Base-by-base conservation (phyloP, 2,888 invertebrate genomes). In the Lysandra bellargus region DNA sequence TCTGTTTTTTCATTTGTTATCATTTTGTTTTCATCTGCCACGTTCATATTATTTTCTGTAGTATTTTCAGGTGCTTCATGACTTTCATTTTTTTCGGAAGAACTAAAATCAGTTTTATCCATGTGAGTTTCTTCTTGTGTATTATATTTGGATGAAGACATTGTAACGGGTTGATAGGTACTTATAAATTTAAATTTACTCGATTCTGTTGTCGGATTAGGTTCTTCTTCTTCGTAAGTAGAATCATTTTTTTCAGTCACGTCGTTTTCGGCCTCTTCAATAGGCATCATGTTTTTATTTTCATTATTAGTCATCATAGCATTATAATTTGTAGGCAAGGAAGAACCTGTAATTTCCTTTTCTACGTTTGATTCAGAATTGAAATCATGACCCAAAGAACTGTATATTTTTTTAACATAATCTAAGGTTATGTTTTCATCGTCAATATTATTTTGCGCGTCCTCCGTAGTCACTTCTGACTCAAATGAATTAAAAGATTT, bases 401-500 rank as follows among this genome's bases (percentile, higher is more conserved):
- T 53, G 17, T 76, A 76, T 57, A 76, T 83, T 80, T 85, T 84
- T 75, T 82, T 83, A 64, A 85, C 81, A 69, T 81, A 82, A 60
- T 86, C 84, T 60, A 86, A 85, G 79, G 85, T 85, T 23, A 86
- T 83, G 33, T 86, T 86, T 23, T 86, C 86, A 78, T 84, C 85
- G 44, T 82, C 83, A 61, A 74, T 82, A 72, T 80, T 82, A 44
- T 81, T 80, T 30, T 78, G 79, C 72, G 79, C 80, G 79, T 78
- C 81, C 33, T 76, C 49, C 14, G 87, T 87, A n/a, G 86, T 85
- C 78, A 84, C 82, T 81, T 87, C 86, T 77, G 84, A 83, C 61
- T 83, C 77, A 80, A 86, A 85, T 81, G 87, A 85, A 74, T 85
- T 84, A 80, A 88, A 84, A 57, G 86, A 81, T 83, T 88, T 89